Conservation (phyloP, 2,797 vertebrate species). For the Ctenochaetus hawaiiensis region DNA sequence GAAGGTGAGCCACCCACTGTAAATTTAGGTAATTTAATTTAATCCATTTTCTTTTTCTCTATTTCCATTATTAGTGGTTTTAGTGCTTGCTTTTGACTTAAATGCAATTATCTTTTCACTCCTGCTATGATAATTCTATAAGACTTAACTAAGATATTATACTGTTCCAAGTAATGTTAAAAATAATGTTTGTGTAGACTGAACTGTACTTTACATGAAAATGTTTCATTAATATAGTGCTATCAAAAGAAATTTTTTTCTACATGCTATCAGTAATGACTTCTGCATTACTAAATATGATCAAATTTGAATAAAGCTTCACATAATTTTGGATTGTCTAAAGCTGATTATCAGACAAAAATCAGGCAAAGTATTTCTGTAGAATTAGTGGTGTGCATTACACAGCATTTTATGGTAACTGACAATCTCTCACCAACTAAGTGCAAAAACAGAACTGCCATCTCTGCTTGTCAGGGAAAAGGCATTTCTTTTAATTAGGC, state of each 20-base stretch:
- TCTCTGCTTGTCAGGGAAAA: too few species aligned
- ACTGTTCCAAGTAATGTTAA: background rate
- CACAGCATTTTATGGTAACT: too few species aligned
- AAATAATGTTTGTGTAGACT: background rate
- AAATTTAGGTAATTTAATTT: slow-evolving; percentile 88
- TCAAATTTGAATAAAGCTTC: background rate
- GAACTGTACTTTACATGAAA: background rate
- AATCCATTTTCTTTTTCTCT: slow-evolving; percentile 69
- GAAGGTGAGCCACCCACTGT: slow-evolving; percentile 91
- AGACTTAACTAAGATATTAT: background rate
- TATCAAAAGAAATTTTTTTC: background rate
- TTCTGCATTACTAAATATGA: background rate
- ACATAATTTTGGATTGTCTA: slow-evolving; percentile 1
- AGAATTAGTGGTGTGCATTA: background rate
- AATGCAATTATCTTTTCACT: background rate
- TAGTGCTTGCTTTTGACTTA: slow-evolving; percentile 22
- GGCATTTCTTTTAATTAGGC: too few species aligned
- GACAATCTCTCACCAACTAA: too few species aligned
- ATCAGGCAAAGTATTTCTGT: background rate
- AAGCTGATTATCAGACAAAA: background rate
- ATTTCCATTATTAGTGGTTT: slow-evolving; percentile 16
- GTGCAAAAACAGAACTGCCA: too few species aligned
- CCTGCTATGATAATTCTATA: background rate
- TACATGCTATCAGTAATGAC: background rate
- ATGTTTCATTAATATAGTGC: background rate